phyloP scores from a whole-genome alignment of 2,113 vertebrate species.

The Brevimyrus niger region DNA sequence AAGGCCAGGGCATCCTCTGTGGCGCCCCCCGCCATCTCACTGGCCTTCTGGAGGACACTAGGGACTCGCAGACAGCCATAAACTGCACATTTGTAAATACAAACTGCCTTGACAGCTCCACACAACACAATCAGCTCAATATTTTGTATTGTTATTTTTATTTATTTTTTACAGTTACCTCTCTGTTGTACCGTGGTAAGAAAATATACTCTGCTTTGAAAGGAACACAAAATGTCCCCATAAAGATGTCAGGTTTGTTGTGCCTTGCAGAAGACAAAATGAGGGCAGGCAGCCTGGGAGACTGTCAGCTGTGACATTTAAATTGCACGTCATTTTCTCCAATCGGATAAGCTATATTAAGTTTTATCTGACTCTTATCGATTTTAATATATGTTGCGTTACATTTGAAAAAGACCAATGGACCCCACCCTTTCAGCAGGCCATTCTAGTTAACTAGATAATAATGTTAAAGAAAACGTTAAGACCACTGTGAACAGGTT shows the following conservation, averaged over 20 bases:
- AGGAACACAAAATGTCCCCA: not conserved
- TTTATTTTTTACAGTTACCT: not conserved
- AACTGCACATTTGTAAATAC: slow-evolving; percentile 23
- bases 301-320: not conserved
- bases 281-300: not conserved
- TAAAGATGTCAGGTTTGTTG: not conserved
- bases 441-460: not conserved
- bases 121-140: not conserved
- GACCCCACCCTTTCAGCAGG: not conserved
- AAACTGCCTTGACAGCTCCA: not conserved
- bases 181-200: not conserved
- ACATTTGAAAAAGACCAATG: not conserved
- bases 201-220: not conserved
- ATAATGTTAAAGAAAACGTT: not conserved
- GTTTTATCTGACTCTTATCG: not conserved
- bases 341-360: not conserved
- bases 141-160: not conserved
- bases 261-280: not conserved
- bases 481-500: not conserved
- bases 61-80: not conserved
- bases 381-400: not conserved
- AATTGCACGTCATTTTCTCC: not conserved
- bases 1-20: not conserved
- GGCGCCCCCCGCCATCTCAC: not conserved
- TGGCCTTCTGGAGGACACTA: slow-evolving; percentile 2